Base-by-base conservation (phyloP, 2,797 vertebrate species). In the Rhadinocentrus ornatus region DNA sequence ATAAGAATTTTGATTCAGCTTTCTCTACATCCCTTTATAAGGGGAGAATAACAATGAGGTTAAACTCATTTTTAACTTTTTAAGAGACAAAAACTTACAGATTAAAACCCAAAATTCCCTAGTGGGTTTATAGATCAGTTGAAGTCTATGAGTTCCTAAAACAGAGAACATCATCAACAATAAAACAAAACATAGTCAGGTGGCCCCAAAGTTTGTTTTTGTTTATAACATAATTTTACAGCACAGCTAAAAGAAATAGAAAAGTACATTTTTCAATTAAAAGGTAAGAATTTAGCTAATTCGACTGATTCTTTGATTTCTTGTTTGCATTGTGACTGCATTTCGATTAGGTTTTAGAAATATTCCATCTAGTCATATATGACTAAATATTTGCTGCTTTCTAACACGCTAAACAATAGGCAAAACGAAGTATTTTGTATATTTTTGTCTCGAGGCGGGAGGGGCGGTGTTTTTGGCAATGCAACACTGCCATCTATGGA, bases 401-500 rank as follows among this genome's bases (percentile, higher is more conserved):
- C 37, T 16, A 16, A 16, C 37, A 39, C 4, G 37, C 37, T 16
- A 15, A 15, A 39, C 13, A 39, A 39, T 39, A 39, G 37, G 13
- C 13, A 15, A 39, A 39, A 39, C 37, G 4, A 39, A 39, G 16
- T 39, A 16, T 39, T 37, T 10, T 5, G 37, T 39, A 39, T 13
- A 39, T 39, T 39, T 39, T 39, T 15, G 20, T 46, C 16, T 46
- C 7, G 3, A 5, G 18, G 16, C 0, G 39, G 39, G 39, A 4
- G 1, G 6, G 13, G 22, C 20, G 22, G 24, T 54, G 15, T 4
- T 26, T 53, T 52, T 62, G 32, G 50, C 59, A 71, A 65, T 41
- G 69, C 87, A 89, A 88, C 85, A 91, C 85, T 81, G 90, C 89
- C 89, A 85, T 88, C 87, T 90, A 88, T 75, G 83, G 90, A 66